These are phyloP conservation scores for Menura novaehollandiae DNA, from an alignment of 2,113 vertebrate species.

Conservation along the genomic window DNA sequence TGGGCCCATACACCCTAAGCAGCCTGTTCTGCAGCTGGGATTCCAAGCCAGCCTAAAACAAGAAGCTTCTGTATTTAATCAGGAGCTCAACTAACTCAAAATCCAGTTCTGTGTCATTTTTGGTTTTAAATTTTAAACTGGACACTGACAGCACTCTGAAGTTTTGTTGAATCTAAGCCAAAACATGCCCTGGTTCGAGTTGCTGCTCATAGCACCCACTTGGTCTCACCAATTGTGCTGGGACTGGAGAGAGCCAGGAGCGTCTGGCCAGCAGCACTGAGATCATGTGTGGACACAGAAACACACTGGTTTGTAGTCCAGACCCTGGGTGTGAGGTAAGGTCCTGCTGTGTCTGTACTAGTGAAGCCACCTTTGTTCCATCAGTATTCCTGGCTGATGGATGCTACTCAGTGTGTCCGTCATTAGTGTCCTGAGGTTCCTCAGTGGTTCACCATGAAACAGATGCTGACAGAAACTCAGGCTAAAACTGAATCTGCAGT, in stretches of 20 bases:
- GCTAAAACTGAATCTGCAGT: not conserved
- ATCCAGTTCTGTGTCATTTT: not conserved
- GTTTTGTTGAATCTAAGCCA: not conserved
- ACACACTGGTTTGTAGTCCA: not conserved
- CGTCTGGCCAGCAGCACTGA: not conserved
- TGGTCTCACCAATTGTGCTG: not conserved
- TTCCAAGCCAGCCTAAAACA: not conserved
- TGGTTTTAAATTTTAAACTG: not conserved
- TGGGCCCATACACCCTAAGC: not conserved
- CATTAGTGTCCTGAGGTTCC: not conserved
- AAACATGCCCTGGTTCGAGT: accelerated
- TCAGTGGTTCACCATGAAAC: not conserved
- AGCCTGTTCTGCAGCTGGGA: not conserved
- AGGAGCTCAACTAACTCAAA: not conserved
- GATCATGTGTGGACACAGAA: not conserved
- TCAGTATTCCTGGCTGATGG: not conserved
- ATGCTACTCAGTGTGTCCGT: not conserved
- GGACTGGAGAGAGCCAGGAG: not conserved
- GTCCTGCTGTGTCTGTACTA: not conserved
- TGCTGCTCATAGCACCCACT: not conserved
- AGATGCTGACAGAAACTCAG: not conserved
- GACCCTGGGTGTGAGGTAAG: not conserved
- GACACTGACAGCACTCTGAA: not conserved
- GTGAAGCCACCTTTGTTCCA: not conserved
- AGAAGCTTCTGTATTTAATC: not conserved